These are phyloP conservation scores for Lepeophtheirus salmonis DNA, from an alignment of 1,140 invertebrate species.

Conservation along the genomic window DNA sequence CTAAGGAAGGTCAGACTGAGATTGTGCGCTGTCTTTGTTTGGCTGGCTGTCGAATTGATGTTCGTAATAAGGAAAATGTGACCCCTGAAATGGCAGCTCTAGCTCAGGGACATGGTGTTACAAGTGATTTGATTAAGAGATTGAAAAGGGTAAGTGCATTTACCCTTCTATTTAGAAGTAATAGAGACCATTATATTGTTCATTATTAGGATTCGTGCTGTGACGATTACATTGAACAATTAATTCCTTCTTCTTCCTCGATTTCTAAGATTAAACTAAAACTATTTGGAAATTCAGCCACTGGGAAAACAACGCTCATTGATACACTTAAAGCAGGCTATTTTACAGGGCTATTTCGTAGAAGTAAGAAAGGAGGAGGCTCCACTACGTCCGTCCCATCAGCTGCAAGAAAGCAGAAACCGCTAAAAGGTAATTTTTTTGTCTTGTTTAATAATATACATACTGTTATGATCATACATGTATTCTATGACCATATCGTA, in stretches of 20 bases:
- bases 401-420: background rate
- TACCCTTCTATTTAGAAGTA: background rate
- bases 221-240: conserved; percentile 46
- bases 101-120: conserved; percentile 52
- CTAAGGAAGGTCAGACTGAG: conserved; percentile 50
- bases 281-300: conserved; percentile 51
- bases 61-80: conserved; percentile 48
- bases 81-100: conserved; percentile 59
- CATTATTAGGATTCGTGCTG: conserved; percentile 16
- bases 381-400: background rate
- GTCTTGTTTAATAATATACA: background rate
- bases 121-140: conserved; percentile 47
- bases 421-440: background rate
- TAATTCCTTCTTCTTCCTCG: conserved; percentile 41
- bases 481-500: too few species aligned
- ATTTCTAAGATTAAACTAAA: conserved; percentile 51
- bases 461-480: background rate
- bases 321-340: conserved; percentile 48
- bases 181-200: background rate
- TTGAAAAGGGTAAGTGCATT: conserved; percentile 40
- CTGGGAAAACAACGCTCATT: conserved; percentile 52
- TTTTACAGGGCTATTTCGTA: conserved; percentile 41
- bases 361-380: conserved; percentile 26
- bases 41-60: conserved; percentile 46
- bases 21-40: conserved; percentile 53